A percentile compares a stretch with the other conserved stretches of the same genome.
phyloP scores from a whole-genome alignment of 2,797 vertebrate genomes.

The Xyrichtys novacula region DNA sequence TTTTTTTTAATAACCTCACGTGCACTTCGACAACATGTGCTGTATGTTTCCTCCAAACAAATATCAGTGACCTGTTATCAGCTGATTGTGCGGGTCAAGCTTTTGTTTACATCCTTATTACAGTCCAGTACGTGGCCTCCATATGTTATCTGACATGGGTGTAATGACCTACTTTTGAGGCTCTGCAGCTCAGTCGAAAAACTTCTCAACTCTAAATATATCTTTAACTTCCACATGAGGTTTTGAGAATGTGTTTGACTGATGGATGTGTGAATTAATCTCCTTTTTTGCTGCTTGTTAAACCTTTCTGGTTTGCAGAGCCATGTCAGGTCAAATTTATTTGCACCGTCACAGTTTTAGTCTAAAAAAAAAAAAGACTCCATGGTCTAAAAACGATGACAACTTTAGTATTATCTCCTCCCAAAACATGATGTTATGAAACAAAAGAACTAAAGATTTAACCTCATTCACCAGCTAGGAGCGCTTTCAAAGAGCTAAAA shows the following conservation, averaged over 20 bases:
- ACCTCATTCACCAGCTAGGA: too few species aligned
- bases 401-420: not conserved
- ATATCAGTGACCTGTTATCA: slow-evolving; percentile 21
- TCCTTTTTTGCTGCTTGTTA: slow-evolving; percentile 27
- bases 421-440: not conserved
- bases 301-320: slow-evolving; percentile 18
- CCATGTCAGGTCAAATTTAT: slow-evolving; percentile 15
- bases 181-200: slow-evolving; percentile 20
- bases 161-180: slow-evolving; percentile 41
- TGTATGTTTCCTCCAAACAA: not conserved
- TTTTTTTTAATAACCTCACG: slow-evolving; percentile 3
- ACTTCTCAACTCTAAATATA: slow-evolving; percentile 49
- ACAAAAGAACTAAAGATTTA: too few species aligned
- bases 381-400: not conserved
- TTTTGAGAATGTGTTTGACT: slow-evolving; percentile 32
- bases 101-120: slow-evolving; percentile 29
- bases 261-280: slow-evolving; percentile 40
- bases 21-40: too few species aligned
- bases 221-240: slow-evolving; percentile 25
- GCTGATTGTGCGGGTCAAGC: not conserved
- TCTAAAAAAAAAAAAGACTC: not conserved
- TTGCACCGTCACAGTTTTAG: not conserved
- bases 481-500: too few species aligned
- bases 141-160: slow-evolving; percentile 38
- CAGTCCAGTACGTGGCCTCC: slow-evolving; percentile 13